Base-by-base conservation (phyloP, 2,797 vertebrate genomes). In the Gambusia yucatana region DNA sequence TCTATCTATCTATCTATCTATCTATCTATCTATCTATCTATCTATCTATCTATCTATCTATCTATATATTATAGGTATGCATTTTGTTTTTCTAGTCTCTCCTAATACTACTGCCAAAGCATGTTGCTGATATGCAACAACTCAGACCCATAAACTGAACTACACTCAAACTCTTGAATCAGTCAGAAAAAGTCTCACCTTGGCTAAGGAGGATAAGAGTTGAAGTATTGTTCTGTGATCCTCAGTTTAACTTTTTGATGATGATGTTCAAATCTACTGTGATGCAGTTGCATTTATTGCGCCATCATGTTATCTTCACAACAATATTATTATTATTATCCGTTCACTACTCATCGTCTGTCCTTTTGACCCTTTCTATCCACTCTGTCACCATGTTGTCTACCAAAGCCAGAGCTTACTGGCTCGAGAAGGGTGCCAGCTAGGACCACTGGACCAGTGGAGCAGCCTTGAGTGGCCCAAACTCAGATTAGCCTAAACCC, bases 381-480 rank as follows among this genome's bases (percentile, higher is more conserved):
- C 82, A 83, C 72, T 77, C 83, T 48, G 10, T 87, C 82, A 50
- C 78, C 67, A 69, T 39, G 74, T 73, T 22, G 76, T 76, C 75
- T 52, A 75, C 76, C 28, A 46, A 81, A 82, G 71, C 77, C 48
- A 61, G 20, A 78, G 82, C 87, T 88, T 87, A 79, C 73, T 80
- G 82, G 87, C 78, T 87, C 78, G 74, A 80, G 81, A 84, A 72
- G 78, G 75, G 89, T 93, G 78, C 77, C 80, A 61, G 91, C 91
- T 89, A 92, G 89, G 78, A 86, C 77, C 83, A 55, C 87, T 93
- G 92, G 85, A 92, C 91, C 92, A 94, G 91, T 89, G 87, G 70
- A 75, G 78, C 77, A 77, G 89, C 94, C 92, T 92, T 93, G 92
- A 91, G 92, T 87, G 86, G 86, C 85, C 76, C 28, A 2, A 72